phyloP scores from a whole-genome alignment of 2,888 invertebrate genomes.

The Lepidocyrtinus sp. region DNA sequence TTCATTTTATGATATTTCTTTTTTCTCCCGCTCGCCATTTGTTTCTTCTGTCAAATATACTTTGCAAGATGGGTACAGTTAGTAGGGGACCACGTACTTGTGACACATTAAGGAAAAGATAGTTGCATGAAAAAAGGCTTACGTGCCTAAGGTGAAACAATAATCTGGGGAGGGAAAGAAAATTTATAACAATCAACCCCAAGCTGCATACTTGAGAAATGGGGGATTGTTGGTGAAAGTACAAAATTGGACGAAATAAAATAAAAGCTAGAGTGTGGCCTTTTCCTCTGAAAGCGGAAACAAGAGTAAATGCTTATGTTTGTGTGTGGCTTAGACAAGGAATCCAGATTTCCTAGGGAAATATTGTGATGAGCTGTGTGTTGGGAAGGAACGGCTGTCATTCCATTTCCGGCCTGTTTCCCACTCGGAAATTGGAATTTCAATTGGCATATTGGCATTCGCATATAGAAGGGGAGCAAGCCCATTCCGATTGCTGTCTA shows the following conservation, averaged over 20 bases:
- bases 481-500: slow-evolving; percentile 38
- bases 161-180: slow-evolving; percentile 25
- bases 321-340: too few species aligned
- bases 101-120: slow-evolving; percentile 43
- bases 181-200: too few species aligned
- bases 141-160: slow-evolving; percentile 20
- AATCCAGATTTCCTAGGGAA: too few species aligned
- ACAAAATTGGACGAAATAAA: too few species aligned
- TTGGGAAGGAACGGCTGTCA: slow-evolving; percentile 62
- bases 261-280: too few species aligned
- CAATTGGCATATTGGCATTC: slow-evolving; percentile 71
- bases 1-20: slow-evolving; percentile 28
- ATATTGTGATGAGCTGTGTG: slow-evolving; percentile 52
- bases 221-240: too few species aligned
- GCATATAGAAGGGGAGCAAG: slow-evolving; percentile 42
- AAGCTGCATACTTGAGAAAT: too few species aligned
- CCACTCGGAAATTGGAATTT: slow-evolving; percentile 62
- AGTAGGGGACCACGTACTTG: neutral
- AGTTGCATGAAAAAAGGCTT: neutral
- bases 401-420: slow-evolving; percentile 62
- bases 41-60: neutral
- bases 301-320: too few species aligned
- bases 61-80: too few species aligned
- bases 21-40: neutral
- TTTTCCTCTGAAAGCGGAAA: too few species aligned